These are phyloP conservation scores for Elymnias hypermnestra DNA, from an alignment of 1,140 invertebrate genomes.

Conservation along the genomic window DNA sequence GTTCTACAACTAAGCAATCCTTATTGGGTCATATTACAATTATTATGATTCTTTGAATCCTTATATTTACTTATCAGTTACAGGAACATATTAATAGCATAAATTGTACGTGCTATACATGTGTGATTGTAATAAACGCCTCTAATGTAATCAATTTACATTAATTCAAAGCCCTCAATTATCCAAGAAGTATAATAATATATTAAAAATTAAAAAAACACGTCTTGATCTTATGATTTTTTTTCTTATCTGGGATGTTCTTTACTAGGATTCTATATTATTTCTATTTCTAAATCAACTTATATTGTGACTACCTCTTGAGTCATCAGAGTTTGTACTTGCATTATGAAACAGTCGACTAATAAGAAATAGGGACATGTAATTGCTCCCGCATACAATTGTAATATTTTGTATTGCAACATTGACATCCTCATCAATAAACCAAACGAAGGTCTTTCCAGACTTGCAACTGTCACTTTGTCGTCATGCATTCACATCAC, in stretches of 20 bases:
- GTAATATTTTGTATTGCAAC: not conserved
- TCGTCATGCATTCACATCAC: constrained; percentile 9
- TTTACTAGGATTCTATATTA: too few species aligned
- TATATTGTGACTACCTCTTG: too few species aligned
- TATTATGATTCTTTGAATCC: constrained; percentile 18
- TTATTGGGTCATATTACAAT: constrained; percentile 18
- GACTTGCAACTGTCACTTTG: constrained; percentile 13
- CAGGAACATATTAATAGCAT: not conserved
- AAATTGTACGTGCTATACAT: not conserved
- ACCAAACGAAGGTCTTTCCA: constrained; percentile 15
- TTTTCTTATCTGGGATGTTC: too few species aligned
- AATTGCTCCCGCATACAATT: constrained; percentile 6
- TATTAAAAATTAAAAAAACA: too few species aligned
- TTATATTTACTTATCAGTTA: constrained; percentile 1
- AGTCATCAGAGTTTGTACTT: too few species aligned
- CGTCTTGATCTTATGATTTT: too few species aligned
- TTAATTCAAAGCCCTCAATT: too few species aligned
- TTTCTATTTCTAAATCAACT: too few species aligned
- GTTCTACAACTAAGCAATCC: not conserved
- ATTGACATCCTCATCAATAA: constrained; percentile 1
- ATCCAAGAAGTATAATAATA: too few species aligned
- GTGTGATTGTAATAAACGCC: too few species aligned
- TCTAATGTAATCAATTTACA: too few species aligned
- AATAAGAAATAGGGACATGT: not conserved
- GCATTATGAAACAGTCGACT: too few species aligned